Conservation (phyloP, 37 sponge, comb jelly and placozoan species). For the Beroe ovata region DNA sequence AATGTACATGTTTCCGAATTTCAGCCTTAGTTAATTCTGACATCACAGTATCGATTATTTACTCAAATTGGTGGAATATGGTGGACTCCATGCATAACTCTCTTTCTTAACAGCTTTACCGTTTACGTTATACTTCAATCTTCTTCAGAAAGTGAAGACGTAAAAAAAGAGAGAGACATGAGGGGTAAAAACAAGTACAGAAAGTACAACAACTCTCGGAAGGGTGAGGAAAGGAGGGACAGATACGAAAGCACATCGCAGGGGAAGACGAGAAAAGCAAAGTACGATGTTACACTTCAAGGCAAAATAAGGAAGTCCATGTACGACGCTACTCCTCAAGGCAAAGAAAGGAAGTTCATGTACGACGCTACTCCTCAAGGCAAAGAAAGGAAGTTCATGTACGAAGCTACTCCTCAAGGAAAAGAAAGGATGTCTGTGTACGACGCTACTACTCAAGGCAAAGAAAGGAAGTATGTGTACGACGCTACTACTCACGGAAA, state of each 20-base stretch:
- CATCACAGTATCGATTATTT: too few species aligned
- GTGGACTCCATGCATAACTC: too few species aligned
- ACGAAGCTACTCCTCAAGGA: neutral
- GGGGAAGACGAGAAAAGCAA: neutral
- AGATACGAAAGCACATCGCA: neutral
- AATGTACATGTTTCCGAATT: too few species aligned
- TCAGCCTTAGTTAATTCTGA: too few species aligned
- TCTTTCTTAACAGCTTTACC: too few species aligned
- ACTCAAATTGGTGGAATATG: too few species aligned
- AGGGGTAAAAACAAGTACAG: too few species aligned
- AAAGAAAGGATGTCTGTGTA: neutral
- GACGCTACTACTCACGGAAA: neutral
- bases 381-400: neutral
- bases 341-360: neutral
- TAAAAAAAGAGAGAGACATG: too few species aligned
- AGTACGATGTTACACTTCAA: neutral
- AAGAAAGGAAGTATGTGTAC: neutral
- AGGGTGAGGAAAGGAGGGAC: neutral
- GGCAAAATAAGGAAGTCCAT: neutral
- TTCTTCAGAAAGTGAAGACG: too few species aligned
- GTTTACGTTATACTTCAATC: too few species aligned
- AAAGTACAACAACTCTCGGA: neutral
- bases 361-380: neutral
- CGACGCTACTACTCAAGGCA: neutral
- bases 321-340: neutral